Base-by-base conservation (phyloP, 2,888 invertebrate species). In the Agrotis ipsilon region DNA sequence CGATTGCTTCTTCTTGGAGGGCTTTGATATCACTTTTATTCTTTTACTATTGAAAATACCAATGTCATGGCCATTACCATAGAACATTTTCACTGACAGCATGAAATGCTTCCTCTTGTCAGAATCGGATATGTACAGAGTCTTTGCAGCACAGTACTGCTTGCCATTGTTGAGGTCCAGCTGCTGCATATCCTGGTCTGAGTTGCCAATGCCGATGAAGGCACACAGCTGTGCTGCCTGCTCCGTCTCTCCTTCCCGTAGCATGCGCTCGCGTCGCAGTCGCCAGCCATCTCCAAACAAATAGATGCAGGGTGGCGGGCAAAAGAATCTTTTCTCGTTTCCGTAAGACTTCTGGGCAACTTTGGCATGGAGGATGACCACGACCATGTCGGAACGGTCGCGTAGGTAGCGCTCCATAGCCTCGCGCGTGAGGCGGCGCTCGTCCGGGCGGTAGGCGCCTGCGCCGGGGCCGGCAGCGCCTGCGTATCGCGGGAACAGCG, bases 311-410 rank as follows among this genome's bases (percentile, higher is more conserved):
- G 99, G 99, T 1, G 99, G 99, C 0, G 99, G 99, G 88, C 99
- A 99, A 96, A 99, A 99, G 96, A 99, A 99, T 78, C 99, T 97
- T 94, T 99, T 99, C 92, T 99, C 99, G 93, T 99, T 99, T 81
- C 99, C 99, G 92, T 99, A 99, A 0, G 99, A 99, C 92, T 99
- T 99, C 94, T 99, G 99, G 46, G 99, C 99, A 61, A 99, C 99
- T 97, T 99, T 99, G 60, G 99, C 99, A 95, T 99, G 99, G 69
- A 99, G 96, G 87, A 99, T 99, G 64, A 99, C 99, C 72, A 99
- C 98, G 27, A 99, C 98, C 98, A 99, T 99, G 93, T 99, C 99
- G 86, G 98, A 98, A 86, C 99, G 97, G 91, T 99, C 99, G 69
- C 98, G 97, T 87, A 99, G 97, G 93, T 99, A 99, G 70, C 98